phyloP scores from a whole-genome alignment of 2,888 invertebrate species.

The Tenodera sinensis region DNA sequence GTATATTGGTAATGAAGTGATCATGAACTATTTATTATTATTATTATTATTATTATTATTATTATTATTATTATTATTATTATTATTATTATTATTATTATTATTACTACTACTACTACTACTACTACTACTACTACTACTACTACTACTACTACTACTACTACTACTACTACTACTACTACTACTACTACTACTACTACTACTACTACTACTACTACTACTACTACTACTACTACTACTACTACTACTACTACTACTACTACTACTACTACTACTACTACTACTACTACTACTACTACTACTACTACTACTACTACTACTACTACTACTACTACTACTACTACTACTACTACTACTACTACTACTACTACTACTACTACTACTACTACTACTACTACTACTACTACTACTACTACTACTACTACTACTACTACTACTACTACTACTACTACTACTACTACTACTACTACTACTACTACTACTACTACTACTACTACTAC shows the following conservation, averaged over 20 bases:
- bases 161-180: not conserved
- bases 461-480: not conserved
- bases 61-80: no score
- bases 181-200: not conserved
- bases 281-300: not conserved
- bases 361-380: not conserved
- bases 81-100: no score
- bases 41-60: not conserved
- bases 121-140: no score
- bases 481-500: no score
- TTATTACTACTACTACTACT: no score
- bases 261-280: not conserved
- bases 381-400: not conserved
- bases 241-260: not conserved
- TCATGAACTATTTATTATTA: not conserved
- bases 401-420: not conserved
- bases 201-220: not conserved
- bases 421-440: not conserved
- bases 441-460: not conserved
- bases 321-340: not conserved
- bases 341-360: not conserved
- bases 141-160: not conserved
- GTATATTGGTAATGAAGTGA: not conserved
- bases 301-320: not conserved
- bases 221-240: not conserved